These are phyloP conservation scores for Poecilia latipinna DNA, from an alignment of 2,113 vertebrate species.

Conservation along the genomic window DNA sequence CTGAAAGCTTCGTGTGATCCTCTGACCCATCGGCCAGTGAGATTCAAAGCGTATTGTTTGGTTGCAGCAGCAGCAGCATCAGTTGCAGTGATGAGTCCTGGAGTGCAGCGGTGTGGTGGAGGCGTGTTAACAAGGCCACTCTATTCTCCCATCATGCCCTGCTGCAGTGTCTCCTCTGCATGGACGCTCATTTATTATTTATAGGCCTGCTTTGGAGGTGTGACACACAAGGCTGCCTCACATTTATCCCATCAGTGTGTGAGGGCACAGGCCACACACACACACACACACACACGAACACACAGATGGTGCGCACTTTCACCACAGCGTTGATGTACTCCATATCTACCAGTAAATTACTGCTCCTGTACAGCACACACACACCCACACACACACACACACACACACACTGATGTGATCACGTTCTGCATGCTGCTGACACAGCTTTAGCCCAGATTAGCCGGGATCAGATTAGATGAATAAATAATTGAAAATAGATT, in stretches of 20 bases:
- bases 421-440: conserved; percentile 53
- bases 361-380: conserved; percentile 7
- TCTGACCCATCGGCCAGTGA: conserved; percentile 31
- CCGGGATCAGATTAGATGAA: conserved; percentile 73
- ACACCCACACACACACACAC: neutral
- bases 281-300: neutral
- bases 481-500: conserved; percentile 68
- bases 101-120: conserved; percentile 41
- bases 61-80: conserved; percentile 42
- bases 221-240: conserved; percentile 52
- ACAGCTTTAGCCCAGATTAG: conserved; percentile 70
- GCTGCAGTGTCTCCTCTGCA: conserved; percentile 48
- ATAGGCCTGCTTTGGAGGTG: conserved; percentile 64
- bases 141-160: conserved; percentile 52
- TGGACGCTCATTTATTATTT: conserved; percentile 67
- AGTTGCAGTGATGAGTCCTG: conserved; percentile 61
- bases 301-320: neutral
- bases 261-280: conserved; percentile 2
- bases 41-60: conserved; percentile 28
- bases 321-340: neutral
- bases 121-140: conserved; percentile 70
- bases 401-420: conserved; percentile 12
- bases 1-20: neutral
- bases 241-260: conserved; percentile 53
- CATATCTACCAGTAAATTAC: neutral